Evolutionary conservation across 2,797 vertebrate species (phyloP).

Genomic region (Megalops cyprinoides): DNA sequence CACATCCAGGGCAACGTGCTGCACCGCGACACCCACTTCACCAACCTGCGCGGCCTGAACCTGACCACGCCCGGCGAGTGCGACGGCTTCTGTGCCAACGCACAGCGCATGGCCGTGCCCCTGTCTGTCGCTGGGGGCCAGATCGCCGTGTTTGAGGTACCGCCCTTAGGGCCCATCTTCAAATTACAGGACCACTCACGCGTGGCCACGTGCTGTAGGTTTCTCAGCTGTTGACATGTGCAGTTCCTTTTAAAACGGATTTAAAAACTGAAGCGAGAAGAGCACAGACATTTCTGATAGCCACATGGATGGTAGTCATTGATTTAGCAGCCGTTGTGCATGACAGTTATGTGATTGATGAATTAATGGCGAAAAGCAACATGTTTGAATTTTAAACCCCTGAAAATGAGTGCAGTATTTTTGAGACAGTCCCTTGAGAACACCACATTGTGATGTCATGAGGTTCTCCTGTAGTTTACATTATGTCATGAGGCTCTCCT

Average conservation of each 20-base stretch:
- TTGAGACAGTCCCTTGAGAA: background rate
- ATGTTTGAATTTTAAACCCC: background rate
- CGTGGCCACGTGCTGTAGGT: background rate
- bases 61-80: conserved; percentile 92
- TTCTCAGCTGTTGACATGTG: background rate
- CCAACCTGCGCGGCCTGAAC: conserved; percentile 88
- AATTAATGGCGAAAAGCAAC: no score
- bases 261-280: no score
- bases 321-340: no score
- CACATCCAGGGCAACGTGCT: conserved; percentile 83
- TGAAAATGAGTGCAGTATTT: background rate
- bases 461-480: no score
- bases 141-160: conserved; percentile 89
- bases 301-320: no score
- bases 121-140: conserved; percentile 87
- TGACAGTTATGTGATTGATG: no score
- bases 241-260: no score
- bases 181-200: background rate
- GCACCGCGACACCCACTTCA: conserved; percentile 89
- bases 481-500: no score
- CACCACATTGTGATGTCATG: no score
- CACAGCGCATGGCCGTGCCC: conserved; percentile 79
- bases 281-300: no score
- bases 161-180: background rate
- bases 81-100: conserved; percentile 88